These are phyloP conservation scores for Coenonympha arcania DNA, from an alignment of 2,888 invertebrate species.

Conservation along the genomic window DNA sequence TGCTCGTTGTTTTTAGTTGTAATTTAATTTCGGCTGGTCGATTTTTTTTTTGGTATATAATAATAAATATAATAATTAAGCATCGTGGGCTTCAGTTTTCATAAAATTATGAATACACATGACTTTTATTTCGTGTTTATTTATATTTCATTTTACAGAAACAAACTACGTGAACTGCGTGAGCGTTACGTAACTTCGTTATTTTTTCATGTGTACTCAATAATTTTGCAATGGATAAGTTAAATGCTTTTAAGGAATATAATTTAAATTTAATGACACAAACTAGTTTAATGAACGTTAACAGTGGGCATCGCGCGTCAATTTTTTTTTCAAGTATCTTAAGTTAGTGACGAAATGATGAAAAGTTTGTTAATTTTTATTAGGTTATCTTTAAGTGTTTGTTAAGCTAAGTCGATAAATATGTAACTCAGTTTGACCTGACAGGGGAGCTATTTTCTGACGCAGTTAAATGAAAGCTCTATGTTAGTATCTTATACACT, in stretches of 20 bases:
- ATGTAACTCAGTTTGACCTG: too few relatives aligned
- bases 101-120: constrained; percentile 17
- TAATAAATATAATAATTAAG: constrained; percentile 14
- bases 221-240: constrained; percentile 13
- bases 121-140: constrained; percentile 3
- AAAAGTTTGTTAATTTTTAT: constrained; percentile 3
- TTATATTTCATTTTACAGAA: not conserved
- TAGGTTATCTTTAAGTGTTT: constrained; percentile 19
- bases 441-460: too few relatives aligned
- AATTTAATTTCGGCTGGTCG: constrained; percentile 42
- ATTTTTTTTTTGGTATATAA: constrained; percentile 32
- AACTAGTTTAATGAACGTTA: constrained; percentile 13
- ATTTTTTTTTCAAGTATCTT: constrained; percentile 2
- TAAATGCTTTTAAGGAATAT: constrained; percentile 20
- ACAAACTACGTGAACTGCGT: not conserved
- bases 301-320: constrained; percentile 25
- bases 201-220: constrained; percentile 18
- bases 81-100: constrained; percentile 10
- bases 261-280: constrained; percentile 23
- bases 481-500: too few relatives aligned
- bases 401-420: too few relatives aligned
- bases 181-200: not conserved
- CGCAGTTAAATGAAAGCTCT: too few relatives aligned
- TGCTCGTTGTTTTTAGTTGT: constrained; percentile 56
- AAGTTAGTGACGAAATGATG: constrained; percentile 8